phyloP scores from a whole-genome alignment of 2,113 vertebrate genomes.

The Chrysochloris asiatica region DNA sequence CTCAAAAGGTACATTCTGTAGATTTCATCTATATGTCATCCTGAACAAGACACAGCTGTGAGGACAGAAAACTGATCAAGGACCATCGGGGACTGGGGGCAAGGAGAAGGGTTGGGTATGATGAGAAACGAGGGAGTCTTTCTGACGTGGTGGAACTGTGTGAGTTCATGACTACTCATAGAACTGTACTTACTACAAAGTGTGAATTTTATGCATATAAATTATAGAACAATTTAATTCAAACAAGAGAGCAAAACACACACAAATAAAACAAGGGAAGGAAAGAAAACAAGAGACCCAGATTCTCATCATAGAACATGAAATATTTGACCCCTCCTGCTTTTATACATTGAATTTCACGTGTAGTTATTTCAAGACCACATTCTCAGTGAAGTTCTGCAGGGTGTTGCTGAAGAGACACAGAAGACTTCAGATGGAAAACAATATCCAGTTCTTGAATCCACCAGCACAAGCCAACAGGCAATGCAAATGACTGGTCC shows the following conservation, averaged over 20 bases:
- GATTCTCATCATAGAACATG: not conserved
- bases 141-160: not conserved
- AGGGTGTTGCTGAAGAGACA: not conserved
- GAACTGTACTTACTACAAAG: not conserved
- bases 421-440: not conserved
- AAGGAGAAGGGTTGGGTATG: accelerated
- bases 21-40: not conserved
- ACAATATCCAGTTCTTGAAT: not conserved
- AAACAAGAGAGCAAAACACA: not conserved
- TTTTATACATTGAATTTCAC: not conserved
- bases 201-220: not conserved
- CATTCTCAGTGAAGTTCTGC: not conserved
- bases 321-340: not conserved
- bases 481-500: too few species aligned
- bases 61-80: not conserved
- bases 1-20: not conserved
- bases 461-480: not conserved
- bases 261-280: too few species aligned
- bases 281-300: not conserved
- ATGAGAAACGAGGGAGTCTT: accelerated
- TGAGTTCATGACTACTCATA: not conserved
- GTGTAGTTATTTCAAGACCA: not conserved
- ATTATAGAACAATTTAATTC: not conserved
- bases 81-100: accelerated
- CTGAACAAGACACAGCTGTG: not conserved